Evolutionary conservation across 2,888 invertebrate species (phyloP).

Genomic region (Cerceris ruficornis): DNA sequence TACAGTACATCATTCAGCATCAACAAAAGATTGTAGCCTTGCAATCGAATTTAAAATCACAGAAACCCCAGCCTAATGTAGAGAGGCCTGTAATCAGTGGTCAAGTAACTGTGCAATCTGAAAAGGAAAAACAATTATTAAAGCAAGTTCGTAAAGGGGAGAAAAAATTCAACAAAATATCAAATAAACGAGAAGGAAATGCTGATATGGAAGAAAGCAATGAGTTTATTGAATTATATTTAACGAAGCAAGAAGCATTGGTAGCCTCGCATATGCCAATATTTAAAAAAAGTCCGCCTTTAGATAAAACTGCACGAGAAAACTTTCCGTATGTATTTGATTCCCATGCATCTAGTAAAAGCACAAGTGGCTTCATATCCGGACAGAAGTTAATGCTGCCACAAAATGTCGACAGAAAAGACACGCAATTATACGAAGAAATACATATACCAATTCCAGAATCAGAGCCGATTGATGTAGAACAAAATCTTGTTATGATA

Average conservation of each 20-base stretch:
- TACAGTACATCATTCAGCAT: constrained; percentile 75
- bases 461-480: constrained; percentile 84
- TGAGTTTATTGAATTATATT: constrained; percentile 83
- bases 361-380: constrained; percentile 88
- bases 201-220: constrained; percentile 81
- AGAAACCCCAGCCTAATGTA: constrained; percentile 44
- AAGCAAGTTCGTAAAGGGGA: constrained; percentile 93
- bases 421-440: constrained; percentile 91
- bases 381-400: constrained; percentile 91
- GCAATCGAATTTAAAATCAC: constrained; percentile 56
- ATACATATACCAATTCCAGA: constrained; percentile 90
- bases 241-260: constrained; percentile 82
- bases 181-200: constrained; percentile 79
- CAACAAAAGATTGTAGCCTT: constrained; percentile 67
- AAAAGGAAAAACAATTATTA: constrained; percentile 89
- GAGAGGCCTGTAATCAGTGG: constrained; percentile 85
- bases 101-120: constrained; percentile 93
- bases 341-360: constrained; percentile 87
- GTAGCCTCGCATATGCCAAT: constrained; percentile 83
- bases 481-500: constrained; percentile 86
- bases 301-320: constrained; percentile 79
- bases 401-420: constrained; percentile 88
- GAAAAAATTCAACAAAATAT: constrained; percentile 86
- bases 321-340: constrained; percentile 95
- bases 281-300: constrained; percentile 79